Percentiles rank a stretch among this genome's conserved stretches.
phyloP scores from a whole-genome alignment of 2,888 invertebrate genomes.

The Drosophila robusta region DNA sequence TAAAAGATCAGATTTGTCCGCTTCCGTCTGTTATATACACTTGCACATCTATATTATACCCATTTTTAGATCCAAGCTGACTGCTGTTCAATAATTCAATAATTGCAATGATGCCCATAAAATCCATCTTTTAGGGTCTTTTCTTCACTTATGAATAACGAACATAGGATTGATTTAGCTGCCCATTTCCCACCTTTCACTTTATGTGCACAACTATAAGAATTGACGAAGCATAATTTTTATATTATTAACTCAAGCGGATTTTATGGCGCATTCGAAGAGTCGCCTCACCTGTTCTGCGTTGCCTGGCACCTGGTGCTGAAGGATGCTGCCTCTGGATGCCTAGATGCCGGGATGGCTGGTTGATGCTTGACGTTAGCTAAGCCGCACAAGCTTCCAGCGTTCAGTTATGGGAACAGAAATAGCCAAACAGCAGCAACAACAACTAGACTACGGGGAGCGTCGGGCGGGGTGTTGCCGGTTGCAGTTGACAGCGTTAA shows the following conservation, averaged over 20 bases:
- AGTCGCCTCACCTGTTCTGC: slow-evolving; percentile 38
- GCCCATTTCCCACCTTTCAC: neutral
- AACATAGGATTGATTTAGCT: no score
- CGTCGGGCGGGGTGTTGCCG: slow-evolving; percentile 32
- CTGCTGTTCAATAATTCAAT: no score
- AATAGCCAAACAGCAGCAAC: slow-evolving; percentile 50
- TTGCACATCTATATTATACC: no score
- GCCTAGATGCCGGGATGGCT: slow-evolving; percentile 15
- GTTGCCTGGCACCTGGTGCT: slow-evolving; percentile 37
- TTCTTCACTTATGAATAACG: no score
- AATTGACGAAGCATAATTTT: neutral
- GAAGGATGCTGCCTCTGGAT: slow-evolving; percentile 27
- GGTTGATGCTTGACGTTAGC: slow-evolving; percentile 42
- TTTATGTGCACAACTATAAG: no score
- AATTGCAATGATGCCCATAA: no score
- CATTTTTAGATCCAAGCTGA: no score
- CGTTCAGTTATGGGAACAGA: slow-evolving; percentile 58
- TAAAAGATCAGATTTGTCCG: no score
- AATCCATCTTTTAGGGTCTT: no score
- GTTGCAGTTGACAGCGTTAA: slow-evolving; percentile 40
- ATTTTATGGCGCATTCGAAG: slow-evolving; percentile 7
- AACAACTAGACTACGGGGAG: slow-evolving; percentile 30
- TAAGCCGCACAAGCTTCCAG: slow-evolving; percentile 41
- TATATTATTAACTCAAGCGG: neutral
- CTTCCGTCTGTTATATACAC: no score